These are phyloP conservation scores for Phoenicopterus ruber DNA, from an alignment of 2,113 vertebrate genomes.

Conservation along the genomic window DNA sequence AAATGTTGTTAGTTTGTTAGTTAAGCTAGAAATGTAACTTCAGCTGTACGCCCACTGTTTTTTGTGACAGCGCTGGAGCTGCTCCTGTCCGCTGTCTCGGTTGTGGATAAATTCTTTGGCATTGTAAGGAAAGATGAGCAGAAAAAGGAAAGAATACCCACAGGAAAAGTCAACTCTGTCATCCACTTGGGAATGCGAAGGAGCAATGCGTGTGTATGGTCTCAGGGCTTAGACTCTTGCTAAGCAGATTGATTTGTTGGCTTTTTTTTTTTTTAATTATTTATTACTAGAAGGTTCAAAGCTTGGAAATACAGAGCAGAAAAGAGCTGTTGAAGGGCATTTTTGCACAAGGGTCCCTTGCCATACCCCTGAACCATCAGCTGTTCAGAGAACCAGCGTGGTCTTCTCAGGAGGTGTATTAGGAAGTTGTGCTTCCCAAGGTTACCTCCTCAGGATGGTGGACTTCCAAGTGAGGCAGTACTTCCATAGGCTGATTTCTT, in stretches of 20 bases:
- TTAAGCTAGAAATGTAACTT: background rate
- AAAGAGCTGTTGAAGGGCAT: background rate
- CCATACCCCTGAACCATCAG: accelerated
- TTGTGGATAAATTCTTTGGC: background rate
- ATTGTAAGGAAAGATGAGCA: background rate
- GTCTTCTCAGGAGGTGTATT: background rate
- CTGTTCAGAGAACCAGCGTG: background rate
- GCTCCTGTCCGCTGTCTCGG: background rate
- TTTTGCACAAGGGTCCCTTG: background rate
- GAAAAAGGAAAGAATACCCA: background rate
- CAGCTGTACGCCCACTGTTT: accelerated
- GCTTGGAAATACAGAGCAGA: background rate
- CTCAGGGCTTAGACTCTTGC: background rate
- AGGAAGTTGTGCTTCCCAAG: background rate
- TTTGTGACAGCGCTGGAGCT: background rate
- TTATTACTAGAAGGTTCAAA: background rate
- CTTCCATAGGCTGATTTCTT: background rate
- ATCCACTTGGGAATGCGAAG: background rate
- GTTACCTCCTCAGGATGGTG: background rate
- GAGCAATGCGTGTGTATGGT: background rate
- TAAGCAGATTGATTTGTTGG: background rate
- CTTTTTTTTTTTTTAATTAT: background rate
- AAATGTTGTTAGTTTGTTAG: background rate
- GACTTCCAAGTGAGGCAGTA: background rate
- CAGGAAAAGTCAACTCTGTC: background rate